A percentile compares a stretch with the other conserved stretches of the same genome.
These are phyloP conservation scores for Bos indicus DNA, from an alignment of 2,113 vertebrate genomes.

Conservation along the genomic window DNA sequence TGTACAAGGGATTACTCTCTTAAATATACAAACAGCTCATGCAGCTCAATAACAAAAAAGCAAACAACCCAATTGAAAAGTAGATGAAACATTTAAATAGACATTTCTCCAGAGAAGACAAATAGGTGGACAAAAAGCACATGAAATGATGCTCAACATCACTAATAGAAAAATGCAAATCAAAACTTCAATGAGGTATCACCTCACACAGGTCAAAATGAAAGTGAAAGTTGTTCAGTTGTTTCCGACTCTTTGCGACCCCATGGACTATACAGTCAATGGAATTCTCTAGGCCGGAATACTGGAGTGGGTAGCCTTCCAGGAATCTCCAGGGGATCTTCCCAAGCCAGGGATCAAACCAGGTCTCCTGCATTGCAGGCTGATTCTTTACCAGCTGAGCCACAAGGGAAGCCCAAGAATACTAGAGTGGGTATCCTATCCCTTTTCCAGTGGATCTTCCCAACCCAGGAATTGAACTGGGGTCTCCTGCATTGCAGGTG, in stretches of 20 bases:
- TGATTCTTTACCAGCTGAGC: neutral
- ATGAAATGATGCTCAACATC: neutral
- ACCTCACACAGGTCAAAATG: neutral
- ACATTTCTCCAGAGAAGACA: neutral
- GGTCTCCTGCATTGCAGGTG: neutral
- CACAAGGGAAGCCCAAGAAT: neutral
- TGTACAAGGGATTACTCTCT: neutral
- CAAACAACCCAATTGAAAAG: neutral
- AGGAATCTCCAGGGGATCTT: neutral
- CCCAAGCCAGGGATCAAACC: neutral
- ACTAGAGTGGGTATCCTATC: neutral
- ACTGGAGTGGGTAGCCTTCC: neutral
- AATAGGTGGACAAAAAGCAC: neutral
- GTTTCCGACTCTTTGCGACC: neutral
- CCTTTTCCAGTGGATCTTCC: neutral
- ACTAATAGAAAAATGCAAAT: neutral
- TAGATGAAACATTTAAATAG: neutral
- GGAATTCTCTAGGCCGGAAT: neutral
- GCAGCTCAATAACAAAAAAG: neutral
- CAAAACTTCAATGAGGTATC: neutral
- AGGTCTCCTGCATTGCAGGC: neutral
- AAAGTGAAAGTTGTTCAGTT: neutral
- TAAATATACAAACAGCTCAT: neutral
- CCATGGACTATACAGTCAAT: neutral
- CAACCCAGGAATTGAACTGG: neutral